Evolutionary conservation across 2,888 invertebrate species (phyloP).

Genomic region (Metallyticus violacea): DNA sequence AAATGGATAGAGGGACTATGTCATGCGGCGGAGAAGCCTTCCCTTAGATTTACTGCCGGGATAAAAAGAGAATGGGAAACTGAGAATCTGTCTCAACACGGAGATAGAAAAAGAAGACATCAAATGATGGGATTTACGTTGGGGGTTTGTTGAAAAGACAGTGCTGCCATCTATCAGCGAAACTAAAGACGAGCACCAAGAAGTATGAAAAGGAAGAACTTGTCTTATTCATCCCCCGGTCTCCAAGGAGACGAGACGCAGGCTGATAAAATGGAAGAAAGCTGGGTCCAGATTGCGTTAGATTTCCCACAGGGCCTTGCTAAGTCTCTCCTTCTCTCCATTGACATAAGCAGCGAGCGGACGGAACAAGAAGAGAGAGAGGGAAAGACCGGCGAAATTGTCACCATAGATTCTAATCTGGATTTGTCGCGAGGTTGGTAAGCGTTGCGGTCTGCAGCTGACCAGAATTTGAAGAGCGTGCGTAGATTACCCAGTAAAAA

Average conservation of each 20-base stretch:
- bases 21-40: neutral
- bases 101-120: neutral
- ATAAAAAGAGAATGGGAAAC: neutral
- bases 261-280: slow-evolving; percentile 28
- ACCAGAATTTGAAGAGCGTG: too few species aligned
- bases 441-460: neutral
- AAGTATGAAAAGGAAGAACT: slow-evolving; percentile 9
- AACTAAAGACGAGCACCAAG: neutral
- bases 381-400: neutral
- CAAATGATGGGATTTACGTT: slow-evolving; percentile 24
- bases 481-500: too few species aligned
- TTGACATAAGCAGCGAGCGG: slow-evolving; percentile 24
- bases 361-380: neutral
- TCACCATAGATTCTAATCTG: slow-evolving; percentile 15
- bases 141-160: slow-evolving; percentile 16
- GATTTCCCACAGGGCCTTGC: slow-evolving; percentile 29
- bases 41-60: neutral
- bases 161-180: neutral
- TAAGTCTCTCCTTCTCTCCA: slow-evolving; percentile 19
- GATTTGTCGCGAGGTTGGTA: slow-evolving; percentile 15
- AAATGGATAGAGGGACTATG: neutral
- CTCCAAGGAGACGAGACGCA: neutral
- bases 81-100: neutral
- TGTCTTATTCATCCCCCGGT: neutral
- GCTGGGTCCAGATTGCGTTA: slow-evolving; percentile 33